Conservation (phyloP, 2,888 invertebrate species). For the Agrotis clavis region DNA sequence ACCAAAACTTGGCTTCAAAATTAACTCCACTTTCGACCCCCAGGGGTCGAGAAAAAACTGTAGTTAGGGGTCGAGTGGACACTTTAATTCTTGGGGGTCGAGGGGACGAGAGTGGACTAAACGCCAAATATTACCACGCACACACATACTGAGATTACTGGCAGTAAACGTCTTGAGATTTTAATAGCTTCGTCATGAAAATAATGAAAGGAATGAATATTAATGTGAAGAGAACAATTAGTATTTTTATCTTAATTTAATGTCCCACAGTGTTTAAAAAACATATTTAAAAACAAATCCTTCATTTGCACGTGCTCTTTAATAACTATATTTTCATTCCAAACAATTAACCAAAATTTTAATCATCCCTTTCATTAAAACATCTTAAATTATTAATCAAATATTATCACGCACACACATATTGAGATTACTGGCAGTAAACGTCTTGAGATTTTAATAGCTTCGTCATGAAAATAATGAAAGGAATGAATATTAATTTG, state of each 20-base stretch:
- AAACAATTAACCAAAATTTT: too few species aligned
- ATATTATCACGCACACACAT: constrained; percentile 75
- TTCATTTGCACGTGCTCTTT: too few species aligned
- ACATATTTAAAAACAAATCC: too few species aligned
- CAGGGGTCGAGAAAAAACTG: too few species aligned
- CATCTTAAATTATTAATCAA: constrained; percentile 68
- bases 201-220: constrained; percentile 85
- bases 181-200: constrained; percentile 82
- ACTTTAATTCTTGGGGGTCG: too few species aligned
- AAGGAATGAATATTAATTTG: constrained; percentile 85
- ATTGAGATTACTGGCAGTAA: constrained; percentile 75
- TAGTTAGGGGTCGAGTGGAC: too few species aligned
- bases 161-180: constrained; percentile 77
- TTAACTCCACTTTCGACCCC: too few species aligned
- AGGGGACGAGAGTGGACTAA: too few species aligned
- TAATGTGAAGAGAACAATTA: constrained; percentile 80
- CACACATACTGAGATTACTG: constrained; percentile 76
- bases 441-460: constrained; percentile 82
- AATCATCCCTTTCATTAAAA: constrained; percentile 27
- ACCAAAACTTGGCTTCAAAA: too few species aligned
- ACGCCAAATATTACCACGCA: constrained; percentile 74
- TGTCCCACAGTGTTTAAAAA: too few species aligned
- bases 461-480: constrained; percentile 82
- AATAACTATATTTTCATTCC: too few species aligned
- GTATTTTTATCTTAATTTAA: too few species aligned